Evolutionary conservation across 2,797 vertebrate genomes (phyloP).

Genomic region (Melanogrammus aeglefinus): DNA sequence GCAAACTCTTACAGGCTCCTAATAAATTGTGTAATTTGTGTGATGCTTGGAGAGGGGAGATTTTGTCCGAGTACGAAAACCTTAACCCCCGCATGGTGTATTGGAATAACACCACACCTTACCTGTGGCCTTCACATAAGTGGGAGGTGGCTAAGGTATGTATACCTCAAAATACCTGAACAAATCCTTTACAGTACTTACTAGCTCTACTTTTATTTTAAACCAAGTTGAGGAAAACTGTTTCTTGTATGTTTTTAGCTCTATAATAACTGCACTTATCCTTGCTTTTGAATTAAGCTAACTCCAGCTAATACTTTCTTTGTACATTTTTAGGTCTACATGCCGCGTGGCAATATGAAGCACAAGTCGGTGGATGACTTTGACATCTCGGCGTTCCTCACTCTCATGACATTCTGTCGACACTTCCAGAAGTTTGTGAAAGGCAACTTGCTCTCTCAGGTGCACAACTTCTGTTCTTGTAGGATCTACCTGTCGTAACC

Average conservation of each 20-base stretch:
- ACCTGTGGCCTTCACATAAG: conserved; percentile 48
- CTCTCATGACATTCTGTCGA: background rate
- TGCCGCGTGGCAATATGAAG: background rate
- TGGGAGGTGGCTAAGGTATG: conserved; percentile 66
- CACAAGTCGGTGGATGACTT: background rate
- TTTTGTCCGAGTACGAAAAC: background rate
- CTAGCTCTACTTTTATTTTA: background rate
- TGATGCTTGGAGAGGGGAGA: background rate
- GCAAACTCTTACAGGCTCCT: background rate
- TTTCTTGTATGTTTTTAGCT: conserved; percentile 1
- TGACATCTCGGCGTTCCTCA: background rate
- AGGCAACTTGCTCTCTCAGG: background rate
- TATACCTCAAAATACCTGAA: conserved; percentile 15
- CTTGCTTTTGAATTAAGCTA: background rate
- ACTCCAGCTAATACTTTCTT: background rate
- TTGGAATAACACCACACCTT: conserved; percentile 46
- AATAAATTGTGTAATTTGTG: background rate
- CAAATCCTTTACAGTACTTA: no score
- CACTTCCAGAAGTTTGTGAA: background rate
- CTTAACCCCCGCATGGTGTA: background rate
- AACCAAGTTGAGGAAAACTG: background rate
- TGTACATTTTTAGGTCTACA: background rate
- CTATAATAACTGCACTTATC: background rate
- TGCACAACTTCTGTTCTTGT: background rate
- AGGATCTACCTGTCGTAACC: background rate